Evolutionary conservation across 2,797 vertebrate species (phyloP).

Genomic region (Liasis olivaceus): DNA sequence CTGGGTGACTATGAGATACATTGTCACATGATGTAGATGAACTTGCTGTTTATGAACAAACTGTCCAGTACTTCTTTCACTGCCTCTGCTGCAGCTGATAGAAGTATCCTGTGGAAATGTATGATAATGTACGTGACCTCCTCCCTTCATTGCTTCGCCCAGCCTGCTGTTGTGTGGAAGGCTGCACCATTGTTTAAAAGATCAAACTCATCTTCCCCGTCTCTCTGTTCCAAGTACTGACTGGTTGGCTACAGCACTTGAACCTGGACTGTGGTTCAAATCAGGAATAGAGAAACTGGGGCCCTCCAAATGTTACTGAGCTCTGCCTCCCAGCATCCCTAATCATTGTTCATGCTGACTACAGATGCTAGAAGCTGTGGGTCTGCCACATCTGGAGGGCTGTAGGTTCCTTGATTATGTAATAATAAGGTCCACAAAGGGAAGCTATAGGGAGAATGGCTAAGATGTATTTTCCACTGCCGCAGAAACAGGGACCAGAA

Average conservation of each 20-base stretch:
- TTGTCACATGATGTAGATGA: slow-evolving; percentile 68
- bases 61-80: slow-evolving; percentile 59
- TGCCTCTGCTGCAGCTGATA: slow-evolving; percentile 12
- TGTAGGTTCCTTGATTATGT: neutral
- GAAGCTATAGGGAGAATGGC: neutral
- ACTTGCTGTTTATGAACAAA: slow-evolving; percentile 73
- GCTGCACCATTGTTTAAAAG: neutral
- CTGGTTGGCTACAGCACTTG: neutral
- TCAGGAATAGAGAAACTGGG: neutral
- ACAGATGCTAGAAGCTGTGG: neutral
- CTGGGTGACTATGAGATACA: slow-evolving; percentile 65
- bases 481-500: neutral
- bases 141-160: neutral
- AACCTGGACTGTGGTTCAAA: neutral
- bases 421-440: too few relatives aligned
- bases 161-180: neutral
- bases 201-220: neutral
- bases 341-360: neutral
- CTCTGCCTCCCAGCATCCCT: neutral
- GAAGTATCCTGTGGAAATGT: slow-evolving; percentile 30
- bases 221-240: too few relatives aligned
- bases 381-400: neutral
- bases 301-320: neutral
- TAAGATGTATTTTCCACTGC: neutral
- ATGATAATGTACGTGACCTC: slow-evolving; percentile 17